These are phyloP conservation scores for Pelobates fuscus DNA, from an alignment of 2,113 vertebrate species.

Conservation along the genomic window DNA sequence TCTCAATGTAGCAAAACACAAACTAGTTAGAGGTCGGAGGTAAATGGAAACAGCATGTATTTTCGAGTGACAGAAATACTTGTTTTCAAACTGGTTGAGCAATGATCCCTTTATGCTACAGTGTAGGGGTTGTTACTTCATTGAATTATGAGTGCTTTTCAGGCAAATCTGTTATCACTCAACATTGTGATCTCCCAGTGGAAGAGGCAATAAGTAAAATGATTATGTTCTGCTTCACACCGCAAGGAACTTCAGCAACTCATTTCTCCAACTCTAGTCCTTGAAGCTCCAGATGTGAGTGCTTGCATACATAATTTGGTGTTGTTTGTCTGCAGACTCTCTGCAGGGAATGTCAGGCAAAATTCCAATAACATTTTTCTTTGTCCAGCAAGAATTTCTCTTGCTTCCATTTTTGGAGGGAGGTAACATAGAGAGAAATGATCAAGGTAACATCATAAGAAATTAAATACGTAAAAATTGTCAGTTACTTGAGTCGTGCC, in stretches of 20 bases:
- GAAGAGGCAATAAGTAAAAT: slow-evolving; percentile 11
- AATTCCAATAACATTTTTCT: slow-evolving; percentile 34
- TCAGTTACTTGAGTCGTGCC: slow-evolving; percentile 12
- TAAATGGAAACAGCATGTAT: background rate
- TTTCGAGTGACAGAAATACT: background rate
- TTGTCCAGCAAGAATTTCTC: background rate
- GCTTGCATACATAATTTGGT: slow-evolving; percentile 47
- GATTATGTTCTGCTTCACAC: slow-evolving; percentile 29
- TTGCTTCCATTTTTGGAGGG: slow-evolving; percentile 14
- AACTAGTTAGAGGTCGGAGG: background rate
- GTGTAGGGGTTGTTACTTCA: background rate
- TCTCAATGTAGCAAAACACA: too few species aligned
- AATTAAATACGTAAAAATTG: background rate
- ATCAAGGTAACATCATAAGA: slow-evolving; percentile 18
- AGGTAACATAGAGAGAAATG: slow-evolving; percentile 10
- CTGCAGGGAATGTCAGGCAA: slow-evolving; percentile 38
- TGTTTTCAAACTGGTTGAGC: background rate
- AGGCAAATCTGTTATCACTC: slow-evolving; percentile 41
- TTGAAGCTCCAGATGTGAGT: slow-evolving; percentile 39
- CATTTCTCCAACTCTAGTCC: slow-evolving; percentile 1
- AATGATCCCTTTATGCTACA: background rate
- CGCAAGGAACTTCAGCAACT: slow-evolving; percentile 15
- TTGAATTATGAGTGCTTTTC: slow-evolving; percentile 27
- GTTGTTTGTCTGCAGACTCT: slow-evolving; percentile 27
- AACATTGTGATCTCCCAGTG: slow-evolving; percentile 22